phyloP scores from a whole-genome alignment of 2,113 vertebrate genomes.

The Chrysemys picta region DNA sequence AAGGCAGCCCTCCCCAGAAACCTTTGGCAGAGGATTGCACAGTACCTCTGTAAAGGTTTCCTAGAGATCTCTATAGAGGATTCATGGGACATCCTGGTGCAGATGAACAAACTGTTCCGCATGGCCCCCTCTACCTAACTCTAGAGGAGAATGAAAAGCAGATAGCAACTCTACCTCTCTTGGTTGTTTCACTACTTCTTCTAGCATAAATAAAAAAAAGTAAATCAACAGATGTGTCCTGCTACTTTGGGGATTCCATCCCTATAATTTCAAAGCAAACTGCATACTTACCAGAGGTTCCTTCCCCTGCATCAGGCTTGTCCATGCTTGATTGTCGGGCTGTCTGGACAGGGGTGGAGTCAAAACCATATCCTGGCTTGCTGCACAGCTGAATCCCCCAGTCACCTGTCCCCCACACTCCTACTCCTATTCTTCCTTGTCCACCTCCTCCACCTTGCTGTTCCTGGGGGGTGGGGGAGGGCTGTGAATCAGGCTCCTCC shows the following conservation, averaged over 20 bases:
- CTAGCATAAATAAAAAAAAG: neutral
- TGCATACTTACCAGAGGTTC: neutral
- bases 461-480: neutral
- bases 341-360: neutral
- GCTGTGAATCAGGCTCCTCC: neutral
- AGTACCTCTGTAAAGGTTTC: neutral
- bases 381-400: neutral
- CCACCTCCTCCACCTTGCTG: neutral
- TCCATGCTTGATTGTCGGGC: neutral
- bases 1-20: too few species aligned
- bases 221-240: neutral
- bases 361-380: neutral
- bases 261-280: neutral
- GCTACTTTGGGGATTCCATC: too few species aligned
- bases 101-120: neutral
- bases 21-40: too few species aligned
- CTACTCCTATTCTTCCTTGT: too few species aligned
- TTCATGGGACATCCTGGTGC: neutral
- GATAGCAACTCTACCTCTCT: neutral
- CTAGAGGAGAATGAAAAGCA: neutral
- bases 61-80: neutral
- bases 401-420: neutral
- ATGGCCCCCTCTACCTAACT: neutral
- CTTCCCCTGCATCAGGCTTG: neutral
- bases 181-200: neutral